Base-by-base conservation (phyloP, 2,888 invertebrate genomes). In the Ypsolopha scabrella region DNA sequence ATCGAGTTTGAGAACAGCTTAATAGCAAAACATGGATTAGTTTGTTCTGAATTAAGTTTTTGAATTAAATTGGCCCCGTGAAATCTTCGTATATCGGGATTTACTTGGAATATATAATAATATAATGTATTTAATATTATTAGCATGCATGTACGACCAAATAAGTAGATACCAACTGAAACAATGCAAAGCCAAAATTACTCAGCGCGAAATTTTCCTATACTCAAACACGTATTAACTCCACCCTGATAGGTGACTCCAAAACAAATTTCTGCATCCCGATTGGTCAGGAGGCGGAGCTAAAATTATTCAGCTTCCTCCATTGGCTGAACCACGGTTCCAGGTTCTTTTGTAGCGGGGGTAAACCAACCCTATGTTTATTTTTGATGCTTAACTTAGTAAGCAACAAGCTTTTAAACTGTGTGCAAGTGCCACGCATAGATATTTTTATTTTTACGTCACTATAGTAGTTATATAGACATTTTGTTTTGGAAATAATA, bases 371-470 rank as follows among this genome's bases (percentile, higher is more conserved):
- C 85, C 83, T 68, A 62, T 82, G 82, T 82, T 81, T 83, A 81
- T 83, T 82, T 81, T 82, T 80, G 76, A 79, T 78, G 70, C 74
- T 70, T 67, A 70, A 75, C 68, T 78, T 80, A 86, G 86, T 86
- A 69, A 65, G 77, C 77, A 75, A 68, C 73, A 71, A 72, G 80
- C 81, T 72, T 74, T 72, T 70, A 41, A 41, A 33, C 46, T 51
- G 60, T 57, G 72, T 57, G 76, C 41, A 43, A 24, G 53, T 51
- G 51, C 51, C 9, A 11, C 36, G 47, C 37, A 33, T 11, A n/a
- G 6, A 45, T 34, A 45, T 34, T 24, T 24, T 10, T 34, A 48
- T 39, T 39, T 7, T 14, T 39, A 7, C 33, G 34, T 11, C 33
- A n/a, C n/a, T 41, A 39, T 6, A 24, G 33, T 8, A n/a, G n/a